A percentile compares a stretch with the other conserved stretches of the same genome.
phyloP scores from a whole-genome alignment of 1,140 invertebrate genomes.

The Drosophila ananassae region DNA sequence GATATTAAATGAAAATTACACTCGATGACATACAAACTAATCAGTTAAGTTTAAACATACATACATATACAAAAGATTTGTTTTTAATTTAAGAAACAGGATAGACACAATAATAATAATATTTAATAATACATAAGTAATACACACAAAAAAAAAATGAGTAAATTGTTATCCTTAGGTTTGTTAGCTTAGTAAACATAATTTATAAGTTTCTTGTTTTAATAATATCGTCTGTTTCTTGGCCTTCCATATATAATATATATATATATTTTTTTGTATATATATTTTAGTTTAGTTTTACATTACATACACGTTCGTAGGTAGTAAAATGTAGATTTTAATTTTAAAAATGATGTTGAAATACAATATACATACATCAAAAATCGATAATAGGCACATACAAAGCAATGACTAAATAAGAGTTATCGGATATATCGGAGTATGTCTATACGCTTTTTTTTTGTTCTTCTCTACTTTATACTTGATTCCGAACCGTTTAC shows the following conservation, averaged over 20 bases:
- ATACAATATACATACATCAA: conserved; percentile 66
- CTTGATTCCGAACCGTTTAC: conserved; percentile 10
- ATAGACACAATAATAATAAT: conserved; percentile 13
- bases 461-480: conserved; percentile 2
- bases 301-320: conserved; percentile 56
- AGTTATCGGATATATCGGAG: conserved; percentile 51
- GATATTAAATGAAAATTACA: conserved; percentile 13
- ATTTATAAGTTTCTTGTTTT: conserved; percentile 28
- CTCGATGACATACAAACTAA: conserved; percentile 56
- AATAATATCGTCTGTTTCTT: conserved; percentile 44
- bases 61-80: conserved; percentile 50
- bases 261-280: conserved; percentile 4
- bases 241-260: conserved; percentile 1
- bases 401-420: conserved; percentile 78
- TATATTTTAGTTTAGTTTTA: conserved; percentile 44
- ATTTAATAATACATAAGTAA: conserved; percentile 12
- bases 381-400: conserved; percentile 78
- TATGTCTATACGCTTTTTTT: conserved; percentile 30
- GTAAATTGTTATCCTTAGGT: conserved; percentile 52
- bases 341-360: conserved; percentile 63
- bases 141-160: conserved; percentile 15
- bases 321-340: conserved; percentile 59
- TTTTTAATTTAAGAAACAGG: conserved; percentile 23
- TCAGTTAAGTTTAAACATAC: conserved; percentile 61
- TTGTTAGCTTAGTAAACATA: conserved; percentile 54